Evolutionary conservation across 2,797 vertebrate genomes (phyloP).

Genomic region (Intellagama lesueurii): DNA sequence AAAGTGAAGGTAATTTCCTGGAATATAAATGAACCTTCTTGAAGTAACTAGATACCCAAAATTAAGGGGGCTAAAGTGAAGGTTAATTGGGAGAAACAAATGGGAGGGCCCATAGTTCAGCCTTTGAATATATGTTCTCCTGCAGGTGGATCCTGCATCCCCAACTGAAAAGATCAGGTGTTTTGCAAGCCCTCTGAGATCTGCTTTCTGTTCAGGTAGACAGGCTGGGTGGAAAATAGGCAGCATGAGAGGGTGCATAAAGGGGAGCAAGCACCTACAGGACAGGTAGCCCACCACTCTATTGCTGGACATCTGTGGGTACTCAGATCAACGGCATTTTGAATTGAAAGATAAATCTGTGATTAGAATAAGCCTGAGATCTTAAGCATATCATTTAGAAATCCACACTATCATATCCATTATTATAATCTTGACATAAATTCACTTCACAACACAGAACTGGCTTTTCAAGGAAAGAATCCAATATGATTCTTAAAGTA

Average conservation of each 20-base stretch:
- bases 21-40: background rate
- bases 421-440: background rate
- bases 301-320: background rate
- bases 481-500: background rate
- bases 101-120: background rate
- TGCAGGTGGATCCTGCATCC: background rate
- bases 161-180: background rate
- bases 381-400: background rate
- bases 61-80: background rate
- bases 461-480: background rate
- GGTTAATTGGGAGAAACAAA: background rate
- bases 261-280: background rate
- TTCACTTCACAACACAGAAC: background rate
- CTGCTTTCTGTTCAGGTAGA: background rate
- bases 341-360: background rate
- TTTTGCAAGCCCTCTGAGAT: background rate
- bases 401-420: background rate
- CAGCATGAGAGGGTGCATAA: background rate
- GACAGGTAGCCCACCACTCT: background rate
- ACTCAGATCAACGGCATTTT: background rate
- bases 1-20: conserved; percentile 20
- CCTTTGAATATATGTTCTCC: background rate
- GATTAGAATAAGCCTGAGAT: background rate
- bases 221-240: background rate
- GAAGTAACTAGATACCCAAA: background rate